Percentiles rank a stretch among this genome's conserved stretches.
These are phyloP conservation scores for Leucoma salicis DNA, from an alignment of 2,888 invertebrate genomes.

Conservation along the genomic window DNA sequence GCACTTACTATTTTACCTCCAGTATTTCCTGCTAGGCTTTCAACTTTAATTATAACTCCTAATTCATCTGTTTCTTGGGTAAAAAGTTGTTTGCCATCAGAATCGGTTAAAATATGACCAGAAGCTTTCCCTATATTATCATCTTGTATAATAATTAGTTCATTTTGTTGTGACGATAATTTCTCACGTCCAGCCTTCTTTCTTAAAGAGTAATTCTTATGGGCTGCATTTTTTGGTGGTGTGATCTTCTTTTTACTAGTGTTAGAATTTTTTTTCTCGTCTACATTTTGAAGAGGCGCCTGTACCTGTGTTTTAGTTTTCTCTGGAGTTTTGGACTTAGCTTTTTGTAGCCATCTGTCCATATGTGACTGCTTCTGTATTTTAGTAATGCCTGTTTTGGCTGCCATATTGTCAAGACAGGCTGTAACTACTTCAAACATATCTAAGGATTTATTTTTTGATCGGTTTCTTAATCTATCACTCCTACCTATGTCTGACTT, in stretches of 20 bases:
- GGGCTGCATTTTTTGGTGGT: conserved; percentile 28
- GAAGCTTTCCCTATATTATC: conserved; percentile 7
- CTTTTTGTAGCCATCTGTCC: conserved; percentile 78
- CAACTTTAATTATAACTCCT: conserved; percentile 7
- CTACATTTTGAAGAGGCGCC: conserved; percentile 17
- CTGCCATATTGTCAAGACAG: conserved; percentile 75
- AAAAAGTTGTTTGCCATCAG: conserved; percentile 16
- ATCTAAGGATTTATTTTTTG: conserved; percentile 62
- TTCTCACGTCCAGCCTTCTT: conserved; percentile 50
- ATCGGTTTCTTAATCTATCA: conserved; percentile 48
- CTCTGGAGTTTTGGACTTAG: conserved; percentile 76
- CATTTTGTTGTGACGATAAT: conserved; percentile 1
- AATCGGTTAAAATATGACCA: conserved; percentile 16
- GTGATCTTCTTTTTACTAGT: conserved; percentile 34
- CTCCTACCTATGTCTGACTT: conserved; percentile 52
- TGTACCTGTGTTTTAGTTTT: conserved; percentile 51
- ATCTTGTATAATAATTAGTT: conserved; percentile 1
- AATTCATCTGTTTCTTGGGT: conserved; percentile 4
- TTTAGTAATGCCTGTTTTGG: conserved; percentile 73
- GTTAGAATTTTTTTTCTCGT: conserved; percentile 22
- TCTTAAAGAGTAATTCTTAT: conserved; percentile 48
- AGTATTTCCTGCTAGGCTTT: conserved; percentile 9
- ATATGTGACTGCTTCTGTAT: conserved; percentile 76
- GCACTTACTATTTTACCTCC: conserved; percentile 2
- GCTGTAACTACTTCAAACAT: conserved; percentile 75